phyloP scores from a whole-genome alignment of 2,888 invertebrate species.

The Amphipyra berbera region DNA sequence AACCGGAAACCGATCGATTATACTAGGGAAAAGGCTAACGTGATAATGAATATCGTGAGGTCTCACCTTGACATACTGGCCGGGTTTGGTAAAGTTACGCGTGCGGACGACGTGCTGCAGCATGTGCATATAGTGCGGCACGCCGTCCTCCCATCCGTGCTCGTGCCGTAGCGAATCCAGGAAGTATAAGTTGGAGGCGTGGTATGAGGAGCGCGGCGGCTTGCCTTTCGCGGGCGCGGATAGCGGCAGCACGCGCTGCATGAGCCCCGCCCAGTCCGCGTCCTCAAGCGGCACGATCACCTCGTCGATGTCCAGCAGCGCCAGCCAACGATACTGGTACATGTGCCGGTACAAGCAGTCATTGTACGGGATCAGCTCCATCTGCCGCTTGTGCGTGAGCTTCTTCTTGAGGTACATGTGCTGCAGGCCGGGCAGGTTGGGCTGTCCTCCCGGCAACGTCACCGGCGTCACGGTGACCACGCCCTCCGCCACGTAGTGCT shows the following conservation, averaged over 20 bases:
- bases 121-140: slow-evolving; percentile 97
- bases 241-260: slow-evolving; percentile 92
- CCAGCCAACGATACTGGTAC: slow-evolving; percentile 96
- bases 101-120: slow-evolving; percentile 97
- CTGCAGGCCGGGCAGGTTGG: slow-evolving; percentile 96
- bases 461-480: slow-evolving; percentile 94
- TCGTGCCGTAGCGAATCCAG: slow-evolving; percentile 95
- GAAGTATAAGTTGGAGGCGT: slow-evolving; percentile 97
- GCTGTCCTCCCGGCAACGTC: slow-evolving; percentile 96
- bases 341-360: slow-evolving; percentile 98
- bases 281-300: slow-evolving; percentile 97
- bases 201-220: slow-evolving; percentile 93
- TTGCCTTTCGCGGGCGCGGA: slow-evolving; percentile 88
- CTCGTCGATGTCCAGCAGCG: slow-evolving; percentile 98
- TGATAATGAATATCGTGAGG: background rate
- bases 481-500: slow-evolving; percentile 91
- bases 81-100: slow-evolving; percentile 97
- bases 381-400: slow-evolving; percentile 97
- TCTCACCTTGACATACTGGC: slow-evolving; percentile 94
- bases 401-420: slow-evolving; percentile 97
- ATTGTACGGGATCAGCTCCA: slow-evolving; percentile 98
- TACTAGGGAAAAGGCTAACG: background rate
- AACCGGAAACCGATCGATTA: too few relatives aligned
- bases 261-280: slow-evolving; percentile 93
- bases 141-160: slow-evolving; percentile 94